Evolutionary conservation across 53 echinoderm and acorn worm genomes (phyloP).

Genomic region (Arbacia lixula): DNA sequence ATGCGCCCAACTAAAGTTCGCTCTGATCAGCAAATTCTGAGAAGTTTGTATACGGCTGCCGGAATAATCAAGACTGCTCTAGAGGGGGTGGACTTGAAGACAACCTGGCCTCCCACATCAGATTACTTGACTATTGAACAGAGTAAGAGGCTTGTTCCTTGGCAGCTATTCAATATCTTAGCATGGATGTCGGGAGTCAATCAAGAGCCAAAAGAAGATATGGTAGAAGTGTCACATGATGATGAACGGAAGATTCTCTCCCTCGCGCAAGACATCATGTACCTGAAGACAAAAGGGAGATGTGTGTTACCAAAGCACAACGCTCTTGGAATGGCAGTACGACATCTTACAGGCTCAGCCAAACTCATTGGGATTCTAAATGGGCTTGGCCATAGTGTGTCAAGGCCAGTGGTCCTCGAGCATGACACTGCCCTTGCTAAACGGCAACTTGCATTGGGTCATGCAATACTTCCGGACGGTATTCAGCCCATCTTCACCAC

Average conservation of each 20-base stretch:
- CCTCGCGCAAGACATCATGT: slow-evolving; percentile 62
- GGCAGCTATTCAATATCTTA: slow-evolving; percentile 48
- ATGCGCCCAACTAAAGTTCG: not conserved
- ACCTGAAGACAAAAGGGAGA: slow-evolving; percentile 41
- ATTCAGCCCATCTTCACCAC: slow-evolving; percentile 28
- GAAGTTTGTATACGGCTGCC: not conserved
- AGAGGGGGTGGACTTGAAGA: not conserved
- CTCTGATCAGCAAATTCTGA: not conserved
- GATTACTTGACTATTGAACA: slow-evolving; percentile 30
- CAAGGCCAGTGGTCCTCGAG: not conserved
- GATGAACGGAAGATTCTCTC: slow-evolving; percentile 52
- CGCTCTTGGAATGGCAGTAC: slow-evolving; percentile 45
- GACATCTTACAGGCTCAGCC: slow-evolving; percentile 48
- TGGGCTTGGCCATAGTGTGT: slow-evolving; percentile 60
- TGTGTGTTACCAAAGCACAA: slow-evolving; percentile 17
- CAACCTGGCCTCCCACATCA: slow-evolving; percentile 65
- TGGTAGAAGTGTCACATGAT: slow-evolving; percentile 1
- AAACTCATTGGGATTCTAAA: slow-evolving; percentile 53
- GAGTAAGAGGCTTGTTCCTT: slow-evolving; percentile 35
- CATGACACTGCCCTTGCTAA: slow-evolving; percentile 64
- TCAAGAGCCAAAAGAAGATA: slow-evolving; percentile 6
- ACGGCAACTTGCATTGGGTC: slow-evolving; percentile 42
- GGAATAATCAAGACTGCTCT: slow-evolving; percentile 1
- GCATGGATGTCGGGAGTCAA: slow-evolving; percentile 48
- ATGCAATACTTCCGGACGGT: slow-evolving; percentile 10